Evolutionary conservation across 2,888 invertebrate species (phyloP), one percentile per base, ranked within the genome.

Genomic region (Campaea margaritaria): DNA sequence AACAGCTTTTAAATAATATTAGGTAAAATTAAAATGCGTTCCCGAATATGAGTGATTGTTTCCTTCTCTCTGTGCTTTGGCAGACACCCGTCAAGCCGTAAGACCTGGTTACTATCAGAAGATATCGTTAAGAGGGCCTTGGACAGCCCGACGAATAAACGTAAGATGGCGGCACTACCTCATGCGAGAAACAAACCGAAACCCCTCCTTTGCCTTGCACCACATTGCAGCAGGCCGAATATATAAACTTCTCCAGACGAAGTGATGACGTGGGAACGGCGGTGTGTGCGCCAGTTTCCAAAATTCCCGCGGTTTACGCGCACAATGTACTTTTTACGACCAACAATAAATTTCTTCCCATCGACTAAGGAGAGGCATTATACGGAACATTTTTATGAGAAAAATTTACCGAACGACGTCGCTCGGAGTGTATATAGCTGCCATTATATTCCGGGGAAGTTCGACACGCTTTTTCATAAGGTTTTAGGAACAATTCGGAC

Each of bases 271-370:
- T 80, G 83, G 67, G 74, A 81, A 83, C 73, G 64, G 68, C 47
- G 67, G 64, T 68, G 69, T 74, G 68, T 70, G 74, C 64, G 74
- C 64, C 69, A 68, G 72, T 75, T 73, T 72, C 74, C 68, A 50
- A 83, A 80, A 74, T 77, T 78, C 74, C 58, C 75, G 76, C 72
- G 81, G 81, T 81, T 82, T 83, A 74, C 74, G 75, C 76, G 70
- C 74, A 74, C 79, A 75, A 82, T 81, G 79, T 84, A 79, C 79
- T 81, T 85, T 87, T 86, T 87, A 86, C 82, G 85, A 81, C 72
- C 75, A 67, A 77, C 82, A 81, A 86, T 86, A 86, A 87, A 85
- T 87, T 85, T 84, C 79, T 73, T 75, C 82, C 81, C 83, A 83
- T 86, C 81, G 81, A 76, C 81, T 81, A 76, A 81, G 75, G 76